phyloP scores from a whole-genome alignment of 2,113 vertebrate species.

The Gallinago undulata region DNA sequence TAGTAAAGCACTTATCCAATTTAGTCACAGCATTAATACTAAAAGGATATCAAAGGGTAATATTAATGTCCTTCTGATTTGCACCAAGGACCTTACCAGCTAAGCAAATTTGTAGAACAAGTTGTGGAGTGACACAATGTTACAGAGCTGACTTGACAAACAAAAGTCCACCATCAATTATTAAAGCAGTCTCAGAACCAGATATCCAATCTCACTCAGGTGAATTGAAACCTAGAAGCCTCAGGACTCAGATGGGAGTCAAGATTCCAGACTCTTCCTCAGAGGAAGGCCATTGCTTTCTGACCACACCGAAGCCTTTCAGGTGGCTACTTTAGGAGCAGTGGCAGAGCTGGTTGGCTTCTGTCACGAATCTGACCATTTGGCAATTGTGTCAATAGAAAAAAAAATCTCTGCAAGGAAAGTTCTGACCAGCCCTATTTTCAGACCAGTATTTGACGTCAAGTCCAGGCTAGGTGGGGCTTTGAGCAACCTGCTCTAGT shows the following conservation, averaged over 20 bases:
- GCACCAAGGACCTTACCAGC: not conserved
- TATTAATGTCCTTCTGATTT: not conserved
- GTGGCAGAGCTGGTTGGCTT: not conserved
- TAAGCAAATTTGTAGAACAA: not conserved
- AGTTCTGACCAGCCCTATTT: not conserved
- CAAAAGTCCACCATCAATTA: not conserved
- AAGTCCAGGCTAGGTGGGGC: too few species aligned
- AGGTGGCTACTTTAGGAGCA: not conserved
- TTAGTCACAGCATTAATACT: not conserved
- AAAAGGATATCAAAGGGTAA: not conserved
- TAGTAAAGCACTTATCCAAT: not conserved
- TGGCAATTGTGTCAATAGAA: not conserved
- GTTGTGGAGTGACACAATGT: not conserved
- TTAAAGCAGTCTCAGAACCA: not conserved
- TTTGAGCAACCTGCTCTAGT: too few species aligned
- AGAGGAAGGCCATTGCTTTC: not conserved
- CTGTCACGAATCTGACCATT: not conserved
- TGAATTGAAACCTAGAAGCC: not conserved
- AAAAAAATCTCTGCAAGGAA: not conserved
- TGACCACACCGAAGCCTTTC: not conserved
- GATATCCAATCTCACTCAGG: not conserved
- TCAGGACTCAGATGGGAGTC: not conserved
- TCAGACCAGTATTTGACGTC: not conserved
- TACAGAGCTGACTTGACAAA: not conserved
- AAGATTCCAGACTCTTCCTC: not conserved